Conservation (phyloP, 1,140 invertebrate genomes). For the Lepidurus apus region DNA sequence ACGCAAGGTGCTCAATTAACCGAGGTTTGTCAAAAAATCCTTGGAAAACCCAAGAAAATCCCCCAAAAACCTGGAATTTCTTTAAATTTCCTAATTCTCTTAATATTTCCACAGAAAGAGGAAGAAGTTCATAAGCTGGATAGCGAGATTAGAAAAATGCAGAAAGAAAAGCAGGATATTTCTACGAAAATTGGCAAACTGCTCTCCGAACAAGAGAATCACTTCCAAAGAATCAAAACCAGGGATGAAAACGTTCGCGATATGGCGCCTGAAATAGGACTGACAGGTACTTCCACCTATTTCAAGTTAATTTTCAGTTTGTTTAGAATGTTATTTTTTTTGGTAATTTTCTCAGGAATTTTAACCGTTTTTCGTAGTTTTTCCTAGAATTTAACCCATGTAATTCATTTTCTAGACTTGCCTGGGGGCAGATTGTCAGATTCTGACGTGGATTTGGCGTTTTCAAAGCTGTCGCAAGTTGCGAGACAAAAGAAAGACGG, state of each 20-base stretch:
- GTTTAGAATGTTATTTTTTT: too few relatives aligned
- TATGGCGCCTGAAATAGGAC: slow-evolving; percentile 36
- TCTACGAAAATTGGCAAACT: slow-evolving; percentile 43
- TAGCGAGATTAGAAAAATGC: slow-evolving; percentile 28
- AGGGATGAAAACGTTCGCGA: slow-evolving; percentile 41
- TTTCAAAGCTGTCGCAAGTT: background rate
- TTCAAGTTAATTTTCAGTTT: too few relatives aligned
- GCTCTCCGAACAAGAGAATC: slow-evolving; percentile 42
- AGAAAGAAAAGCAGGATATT: slow-evolving; percentile 38
- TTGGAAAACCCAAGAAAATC: too few relatives aligned
- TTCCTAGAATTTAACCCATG: too few relatives aligned
- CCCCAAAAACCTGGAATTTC: too few relatives aligned
- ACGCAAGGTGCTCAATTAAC: background rate
- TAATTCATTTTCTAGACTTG: background rate
- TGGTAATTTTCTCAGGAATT: too few relatives aligned
- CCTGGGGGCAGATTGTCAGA: background rate
- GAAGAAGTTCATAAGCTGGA: slow-evolving; percentile 25
- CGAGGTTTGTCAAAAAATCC: too few relatives aligned
- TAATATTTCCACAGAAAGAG: background rate
- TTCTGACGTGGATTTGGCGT: background rate
- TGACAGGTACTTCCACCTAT: background rate
- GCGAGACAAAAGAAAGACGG: slow-evolving; percentile 5
- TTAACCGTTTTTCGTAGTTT: too few relatives aligned
- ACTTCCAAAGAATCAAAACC: slow-evolving; percentile 41
- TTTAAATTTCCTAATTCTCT: too few relatives aligned